Base-by-base conservation (phyloP, 2,888 invertebrate genomes). In the Caenorhabditis parvicauda region DNA sequence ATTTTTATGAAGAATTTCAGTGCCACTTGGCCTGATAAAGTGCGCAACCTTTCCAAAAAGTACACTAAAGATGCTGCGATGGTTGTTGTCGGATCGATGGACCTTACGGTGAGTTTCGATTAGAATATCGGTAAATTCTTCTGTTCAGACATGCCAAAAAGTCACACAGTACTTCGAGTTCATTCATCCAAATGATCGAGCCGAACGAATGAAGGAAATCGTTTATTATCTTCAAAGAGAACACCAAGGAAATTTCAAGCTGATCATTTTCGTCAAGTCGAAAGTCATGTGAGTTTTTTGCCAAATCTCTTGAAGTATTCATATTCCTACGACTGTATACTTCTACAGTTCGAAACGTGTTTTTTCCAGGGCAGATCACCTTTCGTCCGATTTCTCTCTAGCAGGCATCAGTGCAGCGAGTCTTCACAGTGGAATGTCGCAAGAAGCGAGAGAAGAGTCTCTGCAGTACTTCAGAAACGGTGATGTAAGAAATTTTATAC, bases 1-100 rank as follows among this genome's bases (percentile, higher is more conserved):
- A 44, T 32, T 47, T 47, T n/a, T n/a, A n/a, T n/a, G n/a, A n/a
- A n/a, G n/a, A n/a, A n/a, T n/a, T n/a, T 37, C 70, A 89, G 88
- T 80, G 95, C 95, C 14, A 95, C 95, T 0, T 95, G 94, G 95
- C 94, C 94, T 0, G 84, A 86, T 50, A 90, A 89, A 39, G 93
- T 95, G 1, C 86, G 92, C 17, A 86, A 90, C 19, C 84, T 95
- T 39, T 93, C 92, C 0, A 86, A 88, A 64, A 87, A 88, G 1
- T 94, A 93, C 81, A 90, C 92, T 88, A 88, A 87, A 52, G 87
- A 92, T 82, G 93, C 94, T 0, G 86, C 93, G 49, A 91, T 92
- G 83, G 89, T 93, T 0, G 90, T 88, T 82, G 89, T 95, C 24
- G 94, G 94, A 0, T 79, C 82, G n/a, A 76, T 85, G 35, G 93